Conservation (phyloP, 2,888 invertebrate species). For the Didymodactylos carnosus region DNA sequence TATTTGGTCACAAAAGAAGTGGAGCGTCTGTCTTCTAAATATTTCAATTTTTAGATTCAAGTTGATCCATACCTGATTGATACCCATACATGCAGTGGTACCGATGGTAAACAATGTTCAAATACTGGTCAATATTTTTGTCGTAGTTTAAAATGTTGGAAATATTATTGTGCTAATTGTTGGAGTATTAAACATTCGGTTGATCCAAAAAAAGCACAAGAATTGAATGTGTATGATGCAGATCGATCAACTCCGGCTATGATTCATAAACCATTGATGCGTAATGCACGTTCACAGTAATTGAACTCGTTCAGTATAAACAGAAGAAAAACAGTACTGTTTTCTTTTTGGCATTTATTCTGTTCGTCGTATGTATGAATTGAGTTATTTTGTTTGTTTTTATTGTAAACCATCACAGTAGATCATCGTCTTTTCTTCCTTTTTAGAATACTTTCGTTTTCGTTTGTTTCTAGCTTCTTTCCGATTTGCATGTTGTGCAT, state of each 20-base stretch:
- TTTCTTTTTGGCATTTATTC: too few species aligned
- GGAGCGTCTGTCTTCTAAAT: too few species aligned
- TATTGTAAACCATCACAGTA: too few species aligned
- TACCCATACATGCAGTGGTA: slow-evolving; percentile 58
- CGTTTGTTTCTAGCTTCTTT: too few species aligned
- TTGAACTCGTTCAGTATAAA: slow-evolving; percentile 4
- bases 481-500: too few species aligned
- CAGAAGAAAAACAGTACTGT: background rate
- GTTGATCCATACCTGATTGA: slow-evolving; percentile 92
- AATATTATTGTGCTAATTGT: slow-evolving; percentile 79
- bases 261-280: background rate
- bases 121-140: slow-evolving; percentile 53
- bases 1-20: background rate
- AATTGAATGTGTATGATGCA: background rate
- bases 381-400: too few species aligned
- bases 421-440: too few species aligned
- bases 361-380: too few species aligned
- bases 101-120: slow-evolving; percentile 69
- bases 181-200: background rate
- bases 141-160: slow-evolving; percentile 64
- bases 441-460: too few species aligned
- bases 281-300: background rate
- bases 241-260: background rate
- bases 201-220: background rate
- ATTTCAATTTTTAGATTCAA: slow-evolving; percentile 49